Evolutionary conservation across 2,797 vertebrate species (phyloP).

Genomic region (Schizothorax lantsangensis): DNA sequence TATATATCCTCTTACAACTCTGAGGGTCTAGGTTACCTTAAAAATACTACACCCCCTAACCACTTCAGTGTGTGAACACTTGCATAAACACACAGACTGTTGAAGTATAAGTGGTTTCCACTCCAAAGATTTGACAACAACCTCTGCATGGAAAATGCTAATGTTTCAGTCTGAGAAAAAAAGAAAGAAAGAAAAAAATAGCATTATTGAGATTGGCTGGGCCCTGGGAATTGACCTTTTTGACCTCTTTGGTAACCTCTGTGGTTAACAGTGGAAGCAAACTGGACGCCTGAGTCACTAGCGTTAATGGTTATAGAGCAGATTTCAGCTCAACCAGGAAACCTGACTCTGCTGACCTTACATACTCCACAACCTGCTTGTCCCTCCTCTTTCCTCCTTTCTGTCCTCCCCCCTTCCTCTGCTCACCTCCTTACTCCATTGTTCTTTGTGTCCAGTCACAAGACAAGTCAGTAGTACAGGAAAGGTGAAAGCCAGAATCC

Average conservation of each 20-base stretch:
- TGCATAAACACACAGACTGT: conserved; percentile 16
- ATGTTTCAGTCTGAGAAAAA: background rate
- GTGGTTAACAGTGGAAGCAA: conserved; percentile 20
- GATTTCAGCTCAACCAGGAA: conserved; percentile 24
- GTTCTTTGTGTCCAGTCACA: conserved; percentile 56
- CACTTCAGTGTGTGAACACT: conserved; percentile 44
- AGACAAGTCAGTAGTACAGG: conserved; percentile 27
- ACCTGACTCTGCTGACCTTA: conserved; percentile 49
- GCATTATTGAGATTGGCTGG: background rate
- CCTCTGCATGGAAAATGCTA: background rate
- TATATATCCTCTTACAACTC: conserved; percentile 53
- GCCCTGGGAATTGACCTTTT: background rate
- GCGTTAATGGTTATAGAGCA: conserved; percentile 25
- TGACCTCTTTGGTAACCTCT: conserved; percentile 9
- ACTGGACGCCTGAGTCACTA: background rate
- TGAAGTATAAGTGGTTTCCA: conserved; percentile 23
- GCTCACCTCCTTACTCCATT: conserved; percentile 47
- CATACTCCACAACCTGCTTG: conserved; percentile 15
- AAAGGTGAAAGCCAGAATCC: conserved; percentile 34
- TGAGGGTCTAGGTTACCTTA: conserved; percentile 47
- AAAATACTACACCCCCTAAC: conserved; percentile 51
- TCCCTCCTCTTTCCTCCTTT: conserved; percentile 48
- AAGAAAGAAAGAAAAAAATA: background rate
- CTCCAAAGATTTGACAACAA: background rate
- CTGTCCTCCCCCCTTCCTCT: conserved; percentile 45